Base-by-base conservation (phyloP, 1,140 invertebrate genomes). In the Pectinophora gossypiella region DNA sequence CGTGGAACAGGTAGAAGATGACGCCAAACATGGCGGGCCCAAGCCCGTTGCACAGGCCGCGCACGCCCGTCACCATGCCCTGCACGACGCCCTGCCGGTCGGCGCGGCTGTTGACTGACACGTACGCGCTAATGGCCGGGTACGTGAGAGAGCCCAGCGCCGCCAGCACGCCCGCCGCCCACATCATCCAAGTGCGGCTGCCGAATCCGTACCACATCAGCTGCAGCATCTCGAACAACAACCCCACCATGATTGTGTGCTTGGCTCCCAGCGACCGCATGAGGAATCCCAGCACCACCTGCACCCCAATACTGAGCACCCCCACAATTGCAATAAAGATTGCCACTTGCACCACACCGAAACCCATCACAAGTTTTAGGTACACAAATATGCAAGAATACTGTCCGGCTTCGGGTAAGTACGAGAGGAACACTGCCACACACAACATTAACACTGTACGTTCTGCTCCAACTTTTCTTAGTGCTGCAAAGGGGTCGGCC, bases 381-480 rank as follows among this genome's bases (percentile, higher is more conserved):
- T 99, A 99, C 64, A 99, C 98, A 90, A 99, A 99, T 89, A 99
- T 99, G 89, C 98, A 99, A 52, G 98, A 99, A 89, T 99, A 99
- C 89, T 99, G 97, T 56, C 98, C 98, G 21, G 95, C 95, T 86
- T 99, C 99, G n/a, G 98, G 98, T 63, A 99, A 89, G 89, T 99
- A 99, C 19, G 97, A 99, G 36, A 99, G 91, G 83, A 99, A 98
- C 59, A 99, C 98, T 19, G 98, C 96, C 55, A 98, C 94, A 89
- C 98, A 99, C 59, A 99, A 91, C 91, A 99, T 95, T 59, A 99
- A 89, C 69, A 99, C 97, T 51, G 98, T 98, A 63, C 95, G 93
- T 83, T 99, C 98, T 68, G 97, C 95, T 54, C 98, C 96, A 59
- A 99, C 96, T 89, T 98, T 96, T 48, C 94, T 89, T 53, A 98